A percentile compares a stretch with the other conserved stretches of the same genome.
phyloP scores from a whole-genome alignment of 2,113 vertebrate species.

The Notothenia coriiceps region DNA sequence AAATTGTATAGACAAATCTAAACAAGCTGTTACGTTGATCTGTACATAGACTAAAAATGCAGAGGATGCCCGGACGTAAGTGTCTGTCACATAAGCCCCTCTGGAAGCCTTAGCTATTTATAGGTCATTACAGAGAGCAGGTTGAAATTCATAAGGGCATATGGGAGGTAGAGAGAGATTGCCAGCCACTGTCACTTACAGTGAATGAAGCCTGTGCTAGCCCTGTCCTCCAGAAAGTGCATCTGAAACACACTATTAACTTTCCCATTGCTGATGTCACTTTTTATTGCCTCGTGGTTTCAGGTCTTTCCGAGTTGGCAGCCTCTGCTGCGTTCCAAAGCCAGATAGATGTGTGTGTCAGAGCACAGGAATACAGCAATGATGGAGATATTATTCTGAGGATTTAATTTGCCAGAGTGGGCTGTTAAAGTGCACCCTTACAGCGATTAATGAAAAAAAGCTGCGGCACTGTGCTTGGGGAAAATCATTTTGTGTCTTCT shows the following conservation, averaged over 20 bases:
- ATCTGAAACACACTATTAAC: constrained; percentile 82
- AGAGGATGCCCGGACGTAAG: constrained; percentile 9
- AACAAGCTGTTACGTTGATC: constrained; percentile 57
- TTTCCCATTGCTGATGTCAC: constrained; percentile 79
- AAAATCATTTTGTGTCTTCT: constrained; percentile 22
- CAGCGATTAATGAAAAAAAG: constrained; percentile 67
- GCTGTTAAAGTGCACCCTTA: constrained; percentile 65
- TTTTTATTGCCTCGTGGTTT: constrained; percentile 76
- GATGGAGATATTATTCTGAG: constrained; percentile 74
- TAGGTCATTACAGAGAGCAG: constrained; percentile 64
- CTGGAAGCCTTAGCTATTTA: constrained; percentile 52
- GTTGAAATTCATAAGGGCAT: constrained; percentile 61
- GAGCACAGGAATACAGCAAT: constrained; percentile 69
- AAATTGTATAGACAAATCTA: constrained; percentile 45
- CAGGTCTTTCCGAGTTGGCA: constrained; percentile 73
- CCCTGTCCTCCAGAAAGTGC: constrained; percentile 72
- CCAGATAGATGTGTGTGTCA: constrained; percentile 71
- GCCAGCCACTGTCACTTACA: constrained; percentile 68
- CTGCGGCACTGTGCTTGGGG: constrained; percentile 25
- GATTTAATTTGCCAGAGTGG: constrained; percentile 81
- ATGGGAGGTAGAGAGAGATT: constrained; percentile 59
- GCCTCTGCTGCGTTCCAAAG: constrained; percentile 62
- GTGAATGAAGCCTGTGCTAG: constrained; percentile 66
- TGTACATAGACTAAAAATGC: constrained; percentile 41
- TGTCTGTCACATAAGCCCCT: constrained; percentile 35